A percentile compares a stretch with the other conserved stretches of the same genome.
Evolutionary conservation across 2,113 vertebrate species (phyloP).

Genomic region (Eubucco bourcierii): DNA sequence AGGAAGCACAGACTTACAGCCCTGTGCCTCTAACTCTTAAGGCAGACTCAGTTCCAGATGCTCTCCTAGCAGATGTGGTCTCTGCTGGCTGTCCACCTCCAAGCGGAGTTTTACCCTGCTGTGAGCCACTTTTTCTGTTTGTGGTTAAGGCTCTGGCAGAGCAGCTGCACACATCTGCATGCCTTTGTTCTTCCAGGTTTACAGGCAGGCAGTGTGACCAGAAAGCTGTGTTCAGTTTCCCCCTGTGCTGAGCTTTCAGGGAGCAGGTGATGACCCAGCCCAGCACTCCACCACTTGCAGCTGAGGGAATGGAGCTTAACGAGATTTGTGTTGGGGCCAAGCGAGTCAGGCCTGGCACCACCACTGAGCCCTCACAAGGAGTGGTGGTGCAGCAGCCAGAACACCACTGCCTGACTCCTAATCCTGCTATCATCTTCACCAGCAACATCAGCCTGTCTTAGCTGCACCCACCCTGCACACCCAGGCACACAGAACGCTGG

Average conservation of each 20-base stretch:
- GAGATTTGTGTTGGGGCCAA: accelerated
- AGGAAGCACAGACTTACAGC: not conserved
- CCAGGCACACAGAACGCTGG: not conserved
- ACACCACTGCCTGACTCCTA: not conserved
- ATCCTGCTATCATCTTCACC: not conserved
- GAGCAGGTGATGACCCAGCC: not conserved
- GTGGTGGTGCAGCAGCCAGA: not conserved
- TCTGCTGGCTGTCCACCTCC: not conserved
- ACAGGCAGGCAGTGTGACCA: not conserved
- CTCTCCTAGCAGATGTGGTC: not conserved
- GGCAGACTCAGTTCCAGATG: not conserved
- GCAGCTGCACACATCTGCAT: not conserved
- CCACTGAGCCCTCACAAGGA: not conserved
- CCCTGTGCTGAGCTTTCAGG: not conserved
- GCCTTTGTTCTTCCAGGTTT: not conserved
- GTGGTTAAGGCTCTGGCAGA: not conserved
- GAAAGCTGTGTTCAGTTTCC: not conserved
- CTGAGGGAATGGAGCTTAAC: not conserved
- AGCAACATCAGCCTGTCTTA: not conserved
- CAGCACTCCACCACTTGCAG: not conserved
- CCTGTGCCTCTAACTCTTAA: not conserved
- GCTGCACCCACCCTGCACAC: not conserved
- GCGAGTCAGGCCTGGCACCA: not conserved
- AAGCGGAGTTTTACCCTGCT: not conserved
- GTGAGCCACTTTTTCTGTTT: not conserved